Evolutionary conservation across 2,888 invertebrate species (phyloP).

Genomic region (Hyposoter didymator): DNA sequence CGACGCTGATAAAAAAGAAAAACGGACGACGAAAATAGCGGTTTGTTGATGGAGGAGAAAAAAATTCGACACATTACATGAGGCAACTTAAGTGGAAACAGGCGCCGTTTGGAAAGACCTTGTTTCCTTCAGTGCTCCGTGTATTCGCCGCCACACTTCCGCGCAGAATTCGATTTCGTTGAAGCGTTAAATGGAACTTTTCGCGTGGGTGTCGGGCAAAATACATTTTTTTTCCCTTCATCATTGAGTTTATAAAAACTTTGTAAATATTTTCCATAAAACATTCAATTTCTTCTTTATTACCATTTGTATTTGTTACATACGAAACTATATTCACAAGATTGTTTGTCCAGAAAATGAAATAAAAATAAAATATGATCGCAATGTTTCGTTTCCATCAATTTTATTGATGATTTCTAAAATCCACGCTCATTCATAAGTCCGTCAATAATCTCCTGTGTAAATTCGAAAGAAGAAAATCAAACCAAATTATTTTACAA

Average conservation of each 20-base stretch:
- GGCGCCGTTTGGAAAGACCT: background rate
- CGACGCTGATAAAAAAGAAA: background rate
- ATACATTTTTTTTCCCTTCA: background rate
- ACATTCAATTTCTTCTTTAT: slow-evolving; percentile 25
- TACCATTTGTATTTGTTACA: slow-evolving; percentile 33
- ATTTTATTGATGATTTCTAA: slow-evolving; percentile 8
- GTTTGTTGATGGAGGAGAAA: background rate
- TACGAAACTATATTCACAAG: slow-evolving; percentile 62
- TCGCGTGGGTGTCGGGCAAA: background rate
- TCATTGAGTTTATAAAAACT: background rate
- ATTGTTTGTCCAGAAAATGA: slow-evolving; percentile 30
- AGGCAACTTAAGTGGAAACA: background rate
- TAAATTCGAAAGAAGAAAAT: background rate
- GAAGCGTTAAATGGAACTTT: background rate
- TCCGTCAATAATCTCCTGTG: slow-evolving; percentile 12
- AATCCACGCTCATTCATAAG: slow-evolving; percentile 21
- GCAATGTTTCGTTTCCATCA: slow-evolving; percentile 14
- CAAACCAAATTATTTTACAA: slow-evolving; percentile 4
- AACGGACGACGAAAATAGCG: background rate
- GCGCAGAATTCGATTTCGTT: background rate
- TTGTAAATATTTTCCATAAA: slow-evolving; percentile 15
- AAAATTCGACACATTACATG: background rate
- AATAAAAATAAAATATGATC: slow-evolving; percentile 25
- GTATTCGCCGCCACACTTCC: background rate
- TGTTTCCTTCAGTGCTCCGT: background rate